A percentile compares a stretch with the other conserved stretches of the same genome.
These are phyloP conservation scores for Branchinecta lynchi DNA, from an alignment of 1,140 invertebrate genomes.

Conservation along the genomic window DNA sequence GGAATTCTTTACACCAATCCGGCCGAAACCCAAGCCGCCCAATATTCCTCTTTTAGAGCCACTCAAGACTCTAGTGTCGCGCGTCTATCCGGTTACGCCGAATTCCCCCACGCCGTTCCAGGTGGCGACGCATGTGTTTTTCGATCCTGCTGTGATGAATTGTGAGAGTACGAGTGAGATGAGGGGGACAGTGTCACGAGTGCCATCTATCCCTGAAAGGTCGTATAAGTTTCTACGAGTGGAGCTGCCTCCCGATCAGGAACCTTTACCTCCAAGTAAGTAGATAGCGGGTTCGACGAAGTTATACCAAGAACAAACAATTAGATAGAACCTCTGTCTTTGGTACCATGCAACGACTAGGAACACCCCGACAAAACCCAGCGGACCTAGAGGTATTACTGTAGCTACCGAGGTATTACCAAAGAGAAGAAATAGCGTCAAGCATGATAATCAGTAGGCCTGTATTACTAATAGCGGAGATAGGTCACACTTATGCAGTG, in stretches of 20 bases:
- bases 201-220: not conserved
- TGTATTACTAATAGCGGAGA: too few relatives aligned
- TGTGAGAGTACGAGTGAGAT: not conserved
- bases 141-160: not conserved
- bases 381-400: too few relatives aligned
- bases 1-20: not conserved
- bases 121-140: constrained; percentile 2
- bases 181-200: not conserved
- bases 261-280: not conserved
- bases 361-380: too few relatives aligned
- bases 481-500: too few relatives aligned
- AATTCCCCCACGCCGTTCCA: constrained; percentile 5
- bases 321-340: too few relatives aligned
- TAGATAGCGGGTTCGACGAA: not conserved
- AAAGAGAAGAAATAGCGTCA: too few relatives aligned
- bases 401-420: too few relatives aligned
- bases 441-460: too few relatives aligned
- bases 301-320: too few relatives aligned
- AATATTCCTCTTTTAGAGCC: not conserved
- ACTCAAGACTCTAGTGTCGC: not conserved
- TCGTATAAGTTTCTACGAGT: not conserved
- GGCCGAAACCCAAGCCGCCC: not conserved
- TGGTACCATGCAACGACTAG: too few relatives aligned
- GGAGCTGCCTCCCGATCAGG: not conserved
- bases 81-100: not conserved